These are phyloP conservation scores for Corythaixoides concolor DNA, from an alignment of 2,113 vertebrate species.

Conservation along the genomic window DNA sequence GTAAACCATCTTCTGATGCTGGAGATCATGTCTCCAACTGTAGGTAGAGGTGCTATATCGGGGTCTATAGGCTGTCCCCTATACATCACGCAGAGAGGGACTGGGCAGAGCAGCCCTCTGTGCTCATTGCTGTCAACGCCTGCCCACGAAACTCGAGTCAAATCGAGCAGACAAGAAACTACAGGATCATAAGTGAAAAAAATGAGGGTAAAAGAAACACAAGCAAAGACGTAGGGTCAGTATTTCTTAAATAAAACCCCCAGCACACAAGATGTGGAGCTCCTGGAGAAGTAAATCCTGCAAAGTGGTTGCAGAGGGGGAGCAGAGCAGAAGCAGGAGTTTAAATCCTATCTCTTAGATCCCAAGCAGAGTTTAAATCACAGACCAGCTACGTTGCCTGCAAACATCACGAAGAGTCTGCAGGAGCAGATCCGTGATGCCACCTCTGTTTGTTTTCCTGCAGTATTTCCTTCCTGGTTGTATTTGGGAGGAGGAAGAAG, in stretches of 20 bases:
- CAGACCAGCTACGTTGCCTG: background rate
- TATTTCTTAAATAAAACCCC: background rate
- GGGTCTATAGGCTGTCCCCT: accelerated
- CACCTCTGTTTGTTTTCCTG: background rate
- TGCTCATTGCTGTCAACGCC: background rate
- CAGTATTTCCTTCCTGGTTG: background rate
- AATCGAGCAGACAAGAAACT: background rate
- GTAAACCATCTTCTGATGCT: background rate
- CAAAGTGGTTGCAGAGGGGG: background rate
- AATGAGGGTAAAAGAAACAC: background rate
- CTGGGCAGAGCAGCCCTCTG: background rate
- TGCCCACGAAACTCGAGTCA: background rate
- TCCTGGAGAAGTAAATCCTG: background rate
- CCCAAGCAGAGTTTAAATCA: background rate
- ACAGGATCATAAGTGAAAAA: background rate
- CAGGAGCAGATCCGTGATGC: background rate
- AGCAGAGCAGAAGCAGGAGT: background rate
- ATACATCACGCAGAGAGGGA: background rate
- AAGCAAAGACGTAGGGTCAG: background rate
- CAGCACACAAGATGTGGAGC: accelerated
- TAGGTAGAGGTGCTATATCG: background rate
- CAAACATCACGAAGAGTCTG: background rate
- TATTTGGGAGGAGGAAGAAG: background rate
- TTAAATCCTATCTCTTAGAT: background rate
- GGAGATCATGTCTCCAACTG: accelerated